These are phyloP conservation scores for Aurelia aurita complex sp. Pacific DNA, from an alignment of 30 jellyfish, hydroid and myxozoan species.

Conservation along the genomic window DNA sequence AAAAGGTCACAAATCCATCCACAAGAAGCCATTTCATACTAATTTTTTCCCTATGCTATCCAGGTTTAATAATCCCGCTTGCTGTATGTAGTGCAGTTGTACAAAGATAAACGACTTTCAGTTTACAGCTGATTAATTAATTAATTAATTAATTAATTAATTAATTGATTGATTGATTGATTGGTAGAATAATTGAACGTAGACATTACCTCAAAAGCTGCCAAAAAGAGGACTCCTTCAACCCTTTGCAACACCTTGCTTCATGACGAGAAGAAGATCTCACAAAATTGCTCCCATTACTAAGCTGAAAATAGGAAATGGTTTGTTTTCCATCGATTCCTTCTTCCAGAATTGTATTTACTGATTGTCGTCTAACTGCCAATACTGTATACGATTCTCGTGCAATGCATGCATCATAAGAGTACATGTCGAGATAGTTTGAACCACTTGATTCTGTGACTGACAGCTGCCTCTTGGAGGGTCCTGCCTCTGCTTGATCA, in stretches of 20 bases:
- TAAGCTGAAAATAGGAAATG: constrained; percentile 27
- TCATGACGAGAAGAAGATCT: not conserved
- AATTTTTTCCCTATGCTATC: no score
- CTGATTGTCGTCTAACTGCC: not conserved
- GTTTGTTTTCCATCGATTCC: not conserved
- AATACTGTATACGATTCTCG: constrained; percentile 31
- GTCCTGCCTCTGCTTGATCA: no score
- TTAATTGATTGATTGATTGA: no score
- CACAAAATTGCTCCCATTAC: not conserved
- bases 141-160: no score
- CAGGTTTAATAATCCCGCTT: no score
- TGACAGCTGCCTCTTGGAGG: not conserved
- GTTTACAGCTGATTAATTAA: no score
- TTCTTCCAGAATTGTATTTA: not conserved
- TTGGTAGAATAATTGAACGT: no score
- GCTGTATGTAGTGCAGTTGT: no score
- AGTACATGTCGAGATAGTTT: constrained; percentile 3
- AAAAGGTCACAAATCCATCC: no score
- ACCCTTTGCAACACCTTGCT: constrained; percentile 9
- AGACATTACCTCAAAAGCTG: constrained; percentile 8
- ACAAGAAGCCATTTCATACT: no score
- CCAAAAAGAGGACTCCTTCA: constrained; percentile 34
- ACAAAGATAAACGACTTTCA: no score
- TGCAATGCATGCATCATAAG: constrained; percentile 12
- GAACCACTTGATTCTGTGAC: not conserved